Percentiles rank a stretch among this genome's conserved stretches.
Evolutionary conservation across 92 coral and sea anemone species (phyloP).

Genomic region (Micromussa lordhowensis): DNA sequence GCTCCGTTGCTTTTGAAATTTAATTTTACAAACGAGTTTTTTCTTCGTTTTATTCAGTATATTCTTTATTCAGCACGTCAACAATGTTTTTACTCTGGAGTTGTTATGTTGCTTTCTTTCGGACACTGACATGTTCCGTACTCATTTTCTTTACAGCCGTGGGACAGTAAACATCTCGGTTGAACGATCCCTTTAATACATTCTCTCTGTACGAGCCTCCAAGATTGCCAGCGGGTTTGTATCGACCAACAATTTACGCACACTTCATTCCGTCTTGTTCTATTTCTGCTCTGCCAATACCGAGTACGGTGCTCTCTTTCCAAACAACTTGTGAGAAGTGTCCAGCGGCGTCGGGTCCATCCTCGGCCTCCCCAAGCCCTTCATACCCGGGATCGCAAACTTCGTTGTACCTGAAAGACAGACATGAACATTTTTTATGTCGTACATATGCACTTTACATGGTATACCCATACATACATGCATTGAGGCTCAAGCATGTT

Average conservation of each 20-base stretch:
- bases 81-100: not conserved
- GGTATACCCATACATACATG: too few species aligned
- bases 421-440: not conserved
- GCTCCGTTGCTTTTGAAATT: too few species aligned
- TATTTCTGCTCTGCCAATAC: constrained; percentile 84
- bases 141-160: constrained; percentile 1
- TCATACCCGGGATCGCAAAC: constrained; percentile 63
- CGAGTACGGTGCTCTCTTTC: constrained; percentile 83
- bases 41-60: too few species aligned
- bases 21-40: too few species aligned
- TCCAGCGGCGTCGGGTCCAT: constrained; percentile 49
- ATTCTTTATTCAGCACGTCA: too few species aligned
- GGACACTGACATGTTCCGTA: not conserved
- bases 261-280: constrained; percentile 64
- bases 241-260: constrained; percentile 91
- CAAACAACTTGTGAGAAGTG: constrained; percentile 83
- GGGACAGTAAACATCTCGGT: constrained; percentile 37
- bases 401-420: constrained; percentile 51
- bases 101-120: not conserved
- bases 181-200: constrained; percentile 78
- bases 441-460: not conserved
- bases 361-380: constrained; percentile 4
- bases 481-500: too few species aligned
- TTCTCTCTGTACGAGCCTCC: constrained; percentile 64
- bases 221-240: constrained; percentile 79